Conservation (phyloP, 2,888 invertebrate genomes). For the Tetragnatha montana region DNA sequence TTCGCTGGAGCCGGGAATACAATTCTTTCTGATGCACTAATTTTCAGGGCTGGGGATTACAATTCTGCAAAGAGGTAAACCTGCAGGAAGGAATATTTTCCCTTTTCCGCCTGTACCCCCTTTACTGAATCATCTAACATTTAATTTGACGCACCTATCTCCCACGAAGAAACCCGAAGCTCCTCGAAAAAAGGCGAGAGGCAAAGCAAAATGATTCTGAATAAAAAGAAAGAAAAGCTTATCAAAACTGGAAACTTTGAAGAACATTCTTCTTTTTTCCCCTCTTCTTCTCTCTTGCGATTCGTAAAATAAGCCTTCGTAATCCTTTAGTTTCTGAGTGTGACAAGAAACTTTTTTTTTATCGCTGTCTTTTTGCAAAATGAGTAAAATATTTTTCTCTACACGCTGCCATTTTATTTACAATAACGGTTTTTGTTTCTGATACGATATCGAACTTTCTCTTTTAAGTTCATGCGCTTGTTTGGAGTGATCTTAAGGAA, state of each 20-base stretch:
- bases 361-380: not conserved
- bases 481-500: too few species aligned
- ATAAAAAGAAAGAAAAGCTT: slow-evolving; percentile 35
- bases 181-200: not conserved
- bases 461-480: too few species aligned
- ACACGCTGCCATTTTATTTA: not conserved
- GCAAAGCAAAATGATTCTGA: slow-evolving; percentile 13
- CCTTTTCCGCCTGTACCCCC: slow-evolving; percentile 13
- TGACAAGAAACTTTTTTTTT: slow-evolving; percentile 25
- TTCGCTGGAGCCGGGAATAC: slow-evolving; percentile 8
- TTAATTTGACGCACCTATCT: slow-evolving; percentile 31
- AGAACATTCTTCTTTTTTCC: not conserved
- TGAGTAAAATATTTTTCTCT: not conserved
- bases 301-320: slow-evolving; percentile 23
- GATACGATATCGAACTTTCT: too few species aligned
- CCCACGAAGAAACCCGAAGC: slow-evolving; percentile 1
- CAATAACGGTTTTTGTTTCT: too few species aligned
- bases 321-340: slow-evolving; percentile 7
- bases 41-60: slow-evolving; percentile 17
- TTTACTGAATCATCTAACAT: slow-evolving; percentile 38
- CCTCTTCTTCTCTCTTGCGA: not conserved
- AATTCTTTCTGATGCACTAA: slow-evolving; percentile 24
- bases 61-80: not conserved
- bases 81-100: not conserved
- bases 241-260: slow-evolving; percentile 16